Evolutionary conservation across 2,797 vertebrate species (phyloP).

Genomic region (Liasis olivaceus): DNA sequence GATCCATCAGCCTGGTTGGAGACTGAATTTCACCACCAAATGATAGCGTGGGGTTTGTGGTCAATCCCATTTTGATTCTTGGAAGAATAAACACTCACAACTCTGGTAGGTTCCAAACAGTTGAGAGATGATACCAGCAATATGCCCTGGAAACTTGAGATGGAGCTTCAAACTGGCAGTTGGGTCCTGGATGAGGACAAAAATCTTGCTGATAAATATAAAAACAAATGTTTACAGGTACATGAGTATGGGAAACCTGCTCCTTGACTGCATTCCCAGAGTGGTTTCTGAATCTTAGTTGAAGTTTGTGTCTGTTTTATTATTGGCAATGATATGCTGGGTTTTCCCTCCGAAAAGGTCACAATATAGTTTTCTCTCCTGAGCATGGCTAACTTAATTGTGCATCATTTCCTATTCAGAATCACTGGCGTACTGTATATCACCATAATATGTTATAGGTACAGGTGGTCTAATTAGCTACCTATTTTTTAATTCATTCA

Average conservation of each 20-base stretch:
- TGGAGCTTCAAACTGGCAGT: background rate
- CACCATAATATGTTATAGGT: background rate
- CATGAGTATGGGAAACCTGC: background rate
- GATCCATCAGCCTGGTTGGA: background rate
- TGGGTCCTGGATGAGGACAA: background rate
- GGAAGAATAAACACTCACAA: background rate
- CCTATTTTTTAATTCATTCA: background rate
- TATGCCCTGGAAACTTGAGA: background rate
- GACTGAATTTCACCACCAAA: background rate
- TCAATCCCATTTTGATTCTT: background rate
- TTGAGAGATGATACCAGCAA: background rate
- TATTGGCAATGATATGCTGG: background rate
- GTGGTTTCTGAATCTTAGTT: background rate
- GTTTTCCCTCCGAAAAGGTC: background rate
- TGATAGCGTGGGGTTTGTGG: background rate
- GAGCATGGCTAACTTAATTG: background rate
- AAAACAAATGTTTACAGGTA: background rate
- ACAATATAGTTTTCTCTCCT: background rate
- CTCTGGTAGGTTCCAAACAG: background rate
- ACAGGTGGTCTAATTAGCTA: background rate
- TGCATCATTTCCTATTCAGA: background rate
- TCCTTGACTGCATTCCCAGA: background rate
- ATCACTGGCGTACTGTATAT: background rate
- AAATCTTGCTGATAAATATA: background rate
- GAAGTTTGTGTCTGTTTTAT: background rate